These are phyloP conservation scores for Cremastobaeus sp. DNA, from an alignment of 2,888 invertebrate species.

Conservation along the genomic window DNA sequence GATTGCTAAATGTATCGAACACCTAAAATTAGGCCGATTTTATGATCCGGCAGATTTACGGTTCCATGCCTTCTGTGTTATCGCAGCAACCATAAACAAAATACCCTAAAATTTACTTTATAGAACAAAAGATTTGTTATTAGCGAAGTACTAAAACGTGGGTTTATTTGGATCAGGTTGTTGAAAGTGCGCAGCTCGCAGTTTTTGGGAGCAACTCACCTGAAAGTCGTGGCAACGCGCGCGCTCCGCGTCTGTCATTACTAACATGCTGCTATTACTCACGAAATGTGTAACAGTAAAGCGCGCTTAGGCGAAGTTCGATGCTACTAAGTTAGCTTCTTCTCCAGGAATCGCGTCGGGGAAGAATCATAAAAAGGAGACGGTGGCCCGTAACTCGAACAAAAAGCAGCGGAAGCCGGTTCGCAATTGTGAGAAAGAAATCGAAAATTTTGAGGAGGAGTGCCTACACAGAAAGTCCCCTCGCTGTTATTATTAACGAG, in stretches of 20 bases:
- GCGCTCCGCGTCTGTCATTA: constrained; percentile 54
- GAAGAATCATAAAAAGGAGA: constrained; percentile 60
- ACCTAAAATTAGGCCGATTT: constrained; percentile 39
- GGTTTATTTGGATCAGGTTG: constrained; percentile 17
- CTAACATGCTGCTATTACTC: constrained; percentile 57
- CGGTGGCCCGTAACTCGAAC: constrained; percentile 53
- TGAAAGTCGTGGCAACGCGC: constrained; percentile 31
- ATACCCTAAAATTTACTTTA: constrained; percentile 47
- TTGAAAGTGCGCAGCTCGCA: constrained; percentile 21
- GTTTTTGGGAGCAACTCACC: constrained; percentile 39
- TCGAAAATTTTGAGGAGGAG: constrained; percentile 45
- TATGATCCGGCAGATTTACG: constrained; percentile 38
- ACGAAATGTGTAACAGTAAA: constrained; percentile 53
- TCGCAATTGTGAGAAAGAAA: constrained; percentile 58
- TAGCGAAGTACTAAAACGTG: constrained; percentile 42
- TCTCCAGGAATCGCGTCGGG: constrained; percentile 62
- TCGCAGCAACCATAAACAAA: constrained; percentile 29
- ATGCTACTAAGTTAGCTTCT: constrained; percentile 57
- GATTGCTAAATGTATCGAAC: constrained; percentile 33
- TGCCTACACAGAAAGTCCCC: constrained; percentile 25
- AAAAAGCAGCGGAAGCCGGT: constrained; percentile 61
- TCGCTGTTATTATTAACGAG: constrained; percentile 46
- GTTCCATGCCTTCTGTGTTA: constrained; percentile 41
- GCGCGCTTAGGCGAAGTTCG: constrained; percentile 43
- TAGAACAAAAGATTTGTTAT: constrained; percentile 54